Evolutionary conservation across 2,113 vertebrate genomes (phyloP).

Genomic region (Miniopterus natalensis): DNA sequence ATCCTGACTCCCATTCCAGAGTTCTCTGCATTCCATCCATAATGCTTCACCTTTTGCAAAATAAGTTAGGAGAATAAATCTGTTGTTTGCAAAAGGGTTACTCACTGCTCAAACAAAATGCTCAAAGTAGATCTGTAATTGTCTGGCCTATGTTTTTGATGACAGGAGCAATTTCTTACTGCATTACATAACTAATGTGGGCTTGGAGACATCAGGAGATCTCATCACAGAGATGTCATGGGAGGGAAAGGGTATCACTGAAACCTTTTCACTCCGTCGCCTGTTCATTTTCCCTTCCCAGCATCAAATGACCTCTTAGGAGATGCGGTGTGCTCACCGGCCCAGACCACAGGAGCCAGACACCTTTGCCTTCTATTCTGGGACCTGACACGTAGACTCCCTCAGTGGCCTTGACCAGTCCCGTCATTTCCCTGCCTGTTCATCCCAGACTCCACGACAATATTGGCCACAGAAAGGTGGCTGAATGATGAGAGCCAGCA

Average conservation of each 20-base stretch:
- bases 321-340: background rate
- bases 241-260: slow-evolving; percentile 59
- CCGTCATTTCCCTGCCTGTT: slow-evolving; percentile 41
- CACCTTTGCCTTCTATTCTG: slow-evolving; percentile 57
- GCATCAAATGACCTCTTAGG: slow-evolving; percentile 81
- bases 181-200: slow-evolving; percentile 72
- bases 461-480: background rate
- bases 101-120: slow-evolving; percentile 60
- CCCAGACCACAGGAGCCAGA: slow-evolving; percentile 80
- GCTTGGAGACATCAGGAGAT: slow-evolving; percentile 77
- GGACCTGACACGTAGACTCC: slow-evolving; percentile 62
- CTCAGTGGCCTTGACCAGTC: slow-evolving; percentile 31
- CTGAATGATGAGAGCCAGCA: background rate
- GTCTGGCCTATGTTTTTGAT: slow-evolving; percentile 61
- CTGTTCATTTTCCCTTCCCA: slow-evolving; percentile 71
- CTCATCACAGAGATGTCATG: slow-evolving; percentile 76
- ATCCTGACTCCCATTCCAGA: background rate
- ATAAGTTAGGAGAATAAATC: slow-evolving; percentile 13
- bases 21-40: background rate
- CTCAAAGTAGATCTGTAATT: slow-evolving; percentile 50
- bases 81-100: slow-evolving; percentile 52
- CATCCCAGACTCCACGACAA: slow-evolving; percentile 3
- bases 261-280: slow-evolving; percentile 72
- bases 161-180: slow-evolving; percentile 70
- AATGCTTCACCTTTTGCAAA: slow-evolving; percentile 26